Percentiles rank a stretch among this genome's conserved stretches.
Evolutionary conservation across 2,113 vertebrate genomes (phyloP).

Genomic region (Empidonax alnorum): DNA sequence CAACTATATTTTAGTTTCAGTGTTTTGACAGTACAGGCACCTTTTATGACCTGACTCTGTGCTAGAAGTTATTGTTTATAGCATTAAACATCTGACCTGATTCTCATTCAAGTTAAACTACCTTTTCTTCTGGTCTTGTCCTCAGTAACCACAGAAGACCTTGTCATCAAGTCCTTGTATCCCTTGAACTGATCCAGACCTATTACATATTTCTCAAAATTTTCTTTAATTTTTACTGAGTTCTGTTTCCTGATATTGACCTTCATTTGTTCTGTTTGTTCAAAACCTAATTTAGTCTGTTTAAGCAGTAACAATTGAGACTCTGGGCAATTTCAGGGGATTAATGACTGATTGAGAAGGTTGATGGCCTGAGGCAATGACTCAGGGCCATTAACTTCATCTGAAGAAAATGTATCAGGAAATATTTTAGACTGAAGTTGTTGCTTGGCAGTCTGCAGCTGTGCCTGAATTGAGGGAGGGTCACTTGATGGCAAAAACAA

Average conservation of each 20-base stretch:
- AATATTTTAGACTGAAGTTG: conserved; percentile 20
- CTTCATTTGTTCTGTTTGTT: conserved; percentile 54
- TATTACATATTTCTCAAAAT: neutral
- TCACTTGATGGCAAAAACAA: neutral
- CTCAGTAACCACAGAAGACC: neutral
- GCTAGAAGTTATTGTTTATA: neutral
- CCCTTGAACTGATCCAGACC: neutral
- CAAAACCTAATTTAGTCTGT: conserved; percentile 10
- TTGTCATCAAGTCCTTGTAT: neutral
- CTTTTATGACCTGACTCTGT: neutral
- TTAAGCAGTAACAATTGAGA: neutral
- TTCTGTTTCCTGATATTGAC: neutral
- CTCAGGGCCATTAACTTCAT: conserved; percentile 17
- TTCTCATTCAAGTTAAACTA: neutral
- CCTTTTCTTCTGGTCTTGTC: neutral
- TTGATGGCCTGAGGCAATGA: conserved; percentile 35
- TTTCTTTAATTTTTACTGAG: neutral
- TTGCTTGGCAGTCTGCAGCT: neutral
- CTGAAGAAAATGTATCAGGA: conserved; percentile 29
- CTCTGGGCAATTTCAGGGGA: conserved; percentile 8
- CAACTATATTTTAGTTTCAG: neutral
- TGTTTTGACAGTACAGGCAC: neutral
- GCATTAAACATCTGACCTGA: neutral
- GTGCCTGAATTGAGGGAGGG: neutral
- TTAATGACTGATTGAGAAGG: conserved; percentile 39